Evolutionary conservation across 2,113 vertebrate genomes (phyloP).

Genomic region (Ailuropoda melanoleuca): DNA sequence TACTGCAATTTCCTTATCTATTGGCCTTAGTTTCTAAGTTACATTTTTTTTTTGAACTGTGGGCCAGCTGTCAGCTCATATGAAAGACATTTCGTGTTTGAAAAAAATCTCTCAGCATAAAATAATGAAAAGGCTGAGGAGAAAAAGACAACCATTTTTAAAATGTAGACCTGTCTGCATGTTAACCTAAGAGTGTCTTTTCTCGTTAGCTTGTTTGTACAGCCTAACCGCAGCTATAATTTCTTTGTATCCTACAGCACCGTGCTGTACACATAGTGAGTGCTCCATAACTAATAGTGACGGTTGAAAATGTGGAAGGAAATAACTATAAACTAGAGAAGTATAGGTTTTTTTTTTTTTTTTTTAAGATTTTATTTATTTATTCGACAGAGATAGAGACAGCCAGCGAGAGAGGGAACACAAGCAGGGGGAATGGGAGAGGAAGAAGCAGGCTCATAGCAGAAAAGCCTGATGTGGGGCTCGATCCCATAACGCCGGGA

Average conservation of each 20-base stretch:
- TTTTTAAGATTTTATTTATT: no score
- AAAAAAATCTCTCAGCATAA: constrained; percentile 16
- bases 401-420: no score
- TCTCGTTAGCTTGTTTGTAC: neutral
- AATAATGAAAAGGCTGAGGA: neutral
- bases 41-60: neutral
- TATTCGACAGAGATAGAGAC: no score
- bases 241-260: neutral
- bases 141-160: neutral
- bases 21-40: constrained; percentile 28
- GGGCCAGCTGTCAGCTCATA: neutral
- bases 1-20: neutral
- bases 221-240: neutral
- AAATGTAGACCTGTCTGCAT: neutral
- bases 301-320: neutral
- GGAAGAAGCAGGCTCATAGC: no score
- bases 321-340: neutral
- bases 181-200: constrained; percentile 11
- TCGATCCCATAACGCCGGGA: no score
- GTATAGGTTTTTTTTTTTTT: neutral
- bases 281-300: neutral
- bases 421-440: no score
- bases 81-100: constrained; percentile 10
- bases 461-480: no score
- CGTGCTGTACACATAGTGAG: neutral